phyloP scores from a whole-genome alignment of 2,797 vertebrate genomes.

The Galagoides demidoff region DNA sequence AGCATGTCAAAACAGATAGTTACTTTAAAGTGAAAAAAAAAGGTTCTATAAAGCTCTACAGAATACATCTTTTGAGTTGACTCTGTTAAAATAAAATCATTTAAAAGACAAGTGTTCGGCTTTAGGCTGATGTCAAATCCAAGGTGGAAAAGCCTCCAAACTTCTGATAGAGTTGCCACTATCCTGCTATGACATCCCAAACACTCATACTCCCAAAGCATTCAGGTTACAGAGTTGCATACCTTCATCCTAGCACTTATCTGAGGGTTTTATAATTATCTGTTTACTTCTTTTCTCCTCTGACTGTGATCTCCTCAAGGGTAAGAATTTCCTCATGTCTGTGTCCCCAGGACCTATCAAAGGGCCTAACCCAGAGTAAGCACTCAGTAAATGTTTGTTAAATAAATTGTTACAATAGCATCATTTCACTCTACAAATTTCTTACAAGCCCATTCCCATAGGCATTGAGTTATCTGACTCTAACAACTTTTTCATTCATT shows the following conservation, averaged over 20 bases:
- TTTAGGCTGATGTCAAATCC: constrained; percentile 24
- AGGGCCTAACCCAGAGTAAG: not conserved
- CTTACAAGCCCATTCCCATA: not conserved
- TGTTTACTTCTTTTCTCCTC: not conserved
- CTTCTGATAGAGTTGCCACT: not conserved
- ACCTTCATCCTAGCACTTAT: not conserved
- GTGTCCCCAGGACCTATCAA: not conserved
- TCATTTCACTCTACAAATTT: not conserved
- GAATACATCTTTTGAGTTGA: constrained; percentile 28
- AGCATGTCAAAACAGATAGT: constrained; percentile 50
- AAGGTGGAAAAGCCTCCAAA: not conserved
- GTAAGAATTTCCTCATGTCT: not conserved
- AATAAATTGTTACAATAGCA: constrained; percentile 35
- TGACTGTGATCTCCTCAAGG: constrained; percentile 15
- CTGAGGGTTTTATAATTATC: not conserved
- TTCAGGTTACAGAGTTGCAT: not conserved
- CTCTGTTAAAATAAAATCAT: constrained; percentile 31
- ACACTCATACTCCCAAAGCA: not conserved
- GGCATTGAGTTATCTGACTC: not conserved
- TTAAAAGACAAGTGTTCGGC: constrained; percentile 40
- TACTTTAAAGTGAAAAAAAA: constrained; percentile 50
- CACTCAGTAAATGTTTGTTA: constrained; percentile 33
- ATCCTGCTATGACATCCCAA: not conserved
- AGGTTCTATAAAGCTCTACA: not conserved
- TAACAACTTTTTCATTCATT: not conserved